These are phyloP conservation scores for Mus caroli DNA, from an alignment of 2,797 vertebrate genomes.

Conservation along the genomic window DNA sequence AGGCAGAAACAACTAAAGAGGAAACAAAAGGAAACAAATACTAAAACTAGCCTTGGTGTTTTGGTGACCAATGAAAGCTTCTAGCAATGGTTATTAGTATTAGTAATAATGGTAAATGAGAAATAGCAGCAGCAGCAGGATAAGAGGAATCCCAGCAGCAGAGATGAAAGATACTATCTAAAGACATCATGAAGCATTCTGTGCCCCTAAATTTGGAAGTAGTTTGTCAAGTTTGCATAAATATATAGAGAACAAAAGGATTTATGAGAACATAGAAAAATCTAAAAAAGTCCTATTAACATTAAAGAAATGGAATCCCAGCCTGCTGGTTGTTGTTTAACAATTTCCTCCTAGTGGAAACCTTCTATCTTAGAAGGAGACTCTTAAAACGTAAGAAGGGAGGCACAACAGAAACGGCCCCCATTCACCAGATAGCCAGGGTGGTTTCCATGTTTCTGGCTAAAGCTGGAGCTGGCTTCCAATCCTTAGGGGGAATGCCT, in stretches of 20 bases:
- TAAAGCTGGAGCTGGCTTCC: not conserved
- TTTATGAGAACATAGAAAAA: not conserved
- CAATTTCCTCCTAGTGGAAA: not conserved
- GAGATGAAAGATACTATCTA: not conserved
- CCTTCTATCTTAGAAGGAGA: not conserved
- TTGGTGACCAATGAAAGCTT: not conserved
- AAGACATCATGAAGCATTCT: not conserved
- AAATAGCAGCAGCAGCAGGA: not conserved
- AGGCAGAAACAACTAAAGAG: not conserved
- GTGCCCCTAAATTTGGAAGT: not conserved
- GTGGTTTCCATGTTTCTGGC: rapidly evolving
- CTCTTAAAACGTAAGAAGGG: not conserved
- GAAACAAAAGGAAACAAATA: not conserved
- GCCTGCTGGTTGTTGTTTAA: not conserved
- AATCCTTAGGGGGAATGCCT: not conserved
- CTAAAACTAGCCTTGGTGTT: not conserved
- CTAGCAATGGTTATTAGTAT: not conserved
- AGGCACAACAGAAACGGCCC: not conserved
- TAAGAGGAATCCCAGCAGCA: not conserved
- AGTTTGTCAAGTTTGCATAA: not conserved
- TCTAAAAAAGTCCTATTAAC: not conserved
- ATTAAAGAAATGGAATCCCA: not conserved
- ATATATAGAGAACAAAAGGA: not conserved
- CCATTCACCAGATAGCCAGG: too few species aligned
- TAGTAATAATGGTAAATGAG: not conserved